Conservation (phyloP, 2,113 vertebrate genomes). For the Bos javanicus region DNA sequence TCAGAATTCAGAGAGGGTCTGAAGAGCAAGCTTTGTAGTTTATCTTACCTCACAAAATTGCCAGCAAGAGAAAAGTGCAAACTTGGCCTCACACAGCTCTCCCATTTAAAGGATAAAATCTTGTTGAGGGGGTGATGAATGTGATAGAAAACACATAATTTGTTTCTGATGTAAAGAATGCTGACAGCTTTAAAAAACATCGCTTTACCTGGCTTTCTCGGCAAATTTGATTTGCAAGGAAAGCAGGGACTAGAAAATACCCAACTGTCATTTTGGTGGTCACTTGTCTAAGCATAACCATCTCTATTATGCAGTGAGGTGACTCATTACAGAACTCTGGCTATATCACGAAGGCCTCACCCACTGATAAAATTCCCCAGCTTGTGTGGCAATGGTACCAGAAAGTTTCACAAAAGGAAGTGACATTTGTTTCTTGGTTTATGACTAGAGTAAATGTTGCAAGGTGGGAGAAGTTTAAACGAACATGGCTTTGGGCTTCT, state of each 20-base stretch:
- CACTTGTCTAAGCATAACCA: not conserved
- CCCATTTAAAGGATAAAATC: slow-evolving; percentile 9
- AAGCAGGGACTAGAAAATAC: not conserved
- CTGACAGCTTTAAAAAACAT: not conserved
- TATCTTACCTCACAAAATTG: not conserved
- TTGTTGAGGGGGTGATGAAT: not conserved
- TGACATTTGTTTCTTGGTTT: not conserved
- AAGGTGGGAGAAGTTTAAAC: not conserved
- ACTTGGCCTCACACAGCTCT: not conserved
- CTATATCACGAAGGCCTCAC: not conserved
- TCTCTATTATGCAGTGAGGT: not conserved
- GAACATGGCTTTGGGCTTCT: not conserved
- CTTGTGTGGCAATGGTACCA: not conserved
- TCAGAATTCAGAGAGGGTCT: not conserved
- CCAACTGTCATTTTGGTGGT: not conserved
- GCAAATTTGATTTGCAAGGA: slow-evolving; percentile 23
- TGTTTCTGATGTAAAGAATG: not conserved
- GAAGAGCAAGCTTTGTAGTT: not conserved
- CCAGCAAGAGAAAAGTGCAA: not conserved
- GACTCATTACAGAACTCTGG: not conserved
- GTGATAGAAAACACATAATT: not conserved
- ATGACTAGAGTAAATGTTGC: not conserved
- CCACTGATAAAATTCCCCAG: not conserved
- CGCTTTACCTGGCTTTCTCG: not conserved
- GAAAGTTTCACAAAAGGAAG: not conserved